Evolutionary conservation across 2,888 invertebrate genomes (phyloP), one percentile per base, ranked within the genome.

Genomic region (Augochlorella aurata): DNA sequence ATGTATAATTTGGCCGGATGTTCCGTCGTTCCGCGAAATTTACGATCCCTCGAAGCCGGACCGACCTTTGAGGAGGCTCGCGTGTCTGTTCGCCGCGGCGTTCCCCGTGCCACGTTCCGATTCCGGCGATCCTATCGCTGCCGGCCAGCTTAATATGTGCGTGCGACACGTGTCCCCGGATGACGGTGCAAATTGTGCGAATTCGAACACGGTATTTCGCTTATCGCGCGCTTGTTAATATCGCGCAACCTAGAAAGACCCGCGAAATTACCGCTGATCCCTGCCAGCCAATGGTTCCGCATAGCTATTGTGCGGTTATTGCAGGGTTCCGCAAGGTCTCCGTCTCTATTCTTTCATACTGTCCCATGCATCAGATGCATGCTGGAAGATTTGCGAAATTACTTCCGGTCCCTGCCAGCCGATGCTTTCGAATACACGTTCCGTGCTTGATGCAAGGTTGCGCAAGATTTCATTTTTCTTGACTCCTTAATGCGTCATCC

Each of bases 1-100:
- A 89, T 86, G 89, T 90, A 90, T 90, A 89, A 90, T 90, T 90
- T 87, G 83, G 81, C 71, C 72, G 89, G 83, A 89, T 87, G 84
- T 86, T 82, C 71, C 86, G 78, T 77, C 84, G 83, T 85, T 88
- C 77, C 81, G 63, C 78, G 66, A 52, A 83, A 89, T 88, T 85
- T 81, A 83, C 77, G 76, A 79, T 74, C 69, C 38, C 21, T 50
- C 61, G 52, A 69, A 65, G 58, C 2, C 44, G 12, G 10, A 49
- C 58, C 14, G 66, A 66, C 80, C 47, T 73, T 73, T 16, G n/a
- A 16, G 24, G 18, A 2, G n/a, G 14, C 38, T 63, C 38, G 38
- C 21, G 50, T 29, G 3, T n/a, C 16, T 14, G 10, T 45, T 5
- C 24, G 9, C 49, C 2, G 10, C 49, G 18, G 5, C 12, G 0